Conservation (phyloP, 2,888 invertebrate species). For the Agriopis marginaria region DNA sequence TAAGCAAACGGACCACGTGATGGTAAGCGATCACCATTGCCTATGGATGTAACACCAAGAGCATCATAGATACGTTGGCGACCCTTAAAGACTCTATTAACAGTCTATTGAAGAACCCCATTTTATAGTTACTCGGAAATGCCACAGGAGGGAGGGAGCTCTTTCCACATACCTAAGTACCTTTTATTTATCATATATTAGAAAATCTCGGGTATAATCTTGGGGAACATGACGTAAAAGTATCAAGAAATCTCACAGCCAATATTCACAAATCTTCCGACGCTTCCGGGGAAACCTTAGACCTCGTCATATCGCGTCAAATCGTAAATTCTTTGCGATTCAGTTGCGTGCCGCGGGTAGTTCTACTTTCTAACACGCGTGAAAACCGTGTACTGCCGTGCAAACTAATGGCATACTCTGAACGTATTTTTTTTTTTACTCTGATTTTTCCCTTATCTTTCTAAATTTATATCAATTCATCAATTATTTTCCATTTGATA, state of each 20-base stretch:
- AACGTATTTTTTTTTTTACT: background rate
- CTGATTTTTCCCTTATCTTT: too few relatives aligned
- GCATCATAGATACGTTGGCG: too few relatives aligned
- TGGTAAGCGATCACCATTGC: too few relatives aligned
- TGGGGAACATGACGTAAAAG: background rate
- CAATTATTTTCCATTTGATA: too few relatives aligned
- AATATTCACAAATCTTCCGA: constrained; percentile 24
- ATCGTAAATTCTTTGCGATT: constrained; percentile 85
- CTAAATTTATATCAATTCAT: too few relatives aligned
- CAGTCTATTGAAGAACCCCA: too few relatives aligned
- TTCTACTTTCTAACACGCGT: constrained; percentile 86
- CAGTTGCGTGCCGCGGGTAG: constrained; percentile 80
- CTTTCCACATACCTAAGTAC: too few relatives aligned
- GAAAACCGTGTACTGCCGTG: constrained; percentile 71
- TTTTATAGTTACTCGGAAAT: too few relatives aligned
- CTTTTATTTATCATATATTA: background rate
- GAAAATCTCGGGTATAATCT: background rate
- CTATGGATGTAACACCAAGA: too few relatives aligned
- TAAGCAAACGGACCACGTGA: too few relatives aligned
- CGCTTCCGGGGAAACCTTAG: constrained; percentile 34
- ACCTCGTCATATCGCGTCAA: constrained; percentile 73
- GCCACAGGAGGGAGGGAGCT: too few relatives aligned
- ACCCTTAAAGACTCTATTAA: too few relatives aligned
- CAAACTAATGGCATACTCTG: constrained; percentile 45
- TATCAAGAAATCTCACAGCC: background rate